Evolutionary conservation across 2,888 invertebrate genomes (phyloP).

Genomic region (Alviniconcha strummeri): DNA sequence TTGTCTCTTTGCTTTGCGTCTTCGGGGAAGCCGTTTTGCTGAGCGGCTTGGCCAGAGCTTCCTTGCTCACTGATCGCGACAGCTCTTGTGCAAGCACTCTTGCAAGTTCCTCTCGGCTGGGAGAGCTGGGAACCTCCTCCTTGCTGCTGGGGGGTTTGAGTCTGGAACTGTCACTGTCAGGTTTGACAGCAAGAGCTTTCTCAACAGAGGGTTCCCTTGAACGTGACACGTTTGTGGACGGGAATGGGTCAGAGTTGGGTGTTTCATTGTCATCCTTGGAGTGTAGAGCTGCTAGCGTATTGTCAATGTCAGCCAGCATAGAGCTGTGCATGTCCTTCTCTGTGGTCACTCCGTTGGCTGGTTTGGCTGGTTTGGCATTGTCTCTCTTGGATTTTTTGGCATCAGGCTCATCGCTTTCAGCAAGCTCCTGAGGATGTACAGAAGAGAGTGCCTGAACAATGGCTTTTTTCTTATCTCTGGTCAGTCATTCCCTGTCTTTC

Average conservation of each 20-base stretch:
- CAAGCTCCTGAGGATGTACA: constrained; percentile 20
- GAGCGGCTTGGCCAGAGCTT: constrained; percentile 6
- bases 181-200: background rate
- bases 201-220: background rate
- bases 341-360: background rate
- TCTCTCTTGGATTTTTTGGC: background rate
- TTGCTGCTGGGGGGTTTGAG: constrained; percentile 1
- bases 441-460: background rate
- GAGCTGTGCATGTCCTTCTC: constrained; percentile 32
- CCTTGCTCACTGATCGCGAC: constrained; percentile 15
- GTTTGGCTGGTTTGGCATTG: background rate
- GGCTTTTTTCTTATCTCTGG: background rate
- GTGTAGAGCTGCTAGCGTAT: constrained; percentile 37
- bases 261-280: background rate
- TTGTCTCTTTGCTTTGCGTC: constrained; percentile 25
- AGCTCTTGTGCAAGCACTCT: constrained; percentile 23
- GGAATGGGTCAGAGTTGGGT: background rate
- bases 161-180: background rate
- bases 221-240: background rate
- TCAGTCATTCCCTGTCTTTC: background rate
- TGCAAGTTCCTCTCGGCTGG: constrained; percentile 25
- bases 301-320: constrained; percentile 43
- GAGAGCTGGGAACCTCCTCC: background rate
- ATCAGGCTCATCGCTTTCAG: constrained; percentile 1
- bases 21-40: constrained; percentile 26